Evolutionary conservation across 2,113 vertebrate genomes (phyloP), one percentile per base, ranked within the genome.

Genomic region (Pygoscelis adeliae): DNA sequence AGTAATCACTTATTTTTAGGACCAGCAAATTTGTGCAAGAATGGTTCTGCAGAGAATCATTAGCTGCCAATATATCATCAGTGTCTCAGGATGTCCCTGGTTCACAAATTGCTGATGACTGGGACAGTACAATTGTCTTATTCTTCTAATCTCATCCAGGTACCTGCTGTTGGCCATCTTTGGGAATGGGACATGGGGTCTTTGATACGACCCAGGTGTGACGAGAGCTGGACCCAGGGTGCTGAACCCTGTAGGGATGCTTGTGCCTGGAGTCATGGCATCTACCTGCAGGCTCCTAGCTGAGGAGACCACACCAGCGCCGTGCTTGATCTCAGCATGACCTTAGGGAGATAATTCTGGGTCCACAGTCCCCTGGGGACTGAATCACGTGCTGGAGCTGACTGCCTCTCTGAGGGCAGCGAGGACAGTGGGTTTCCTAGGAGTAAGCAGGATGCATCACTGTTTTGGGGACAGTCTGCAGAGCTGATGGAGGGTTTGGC

Each of bases 1-100:
- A 72, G 44, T 87, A 83, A 85, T 79, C 30, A 79, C 56, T 61
- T 94, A 47, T 59, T 93, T 95, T 91, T 93, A 83, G 44, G 65
- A 90, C 71, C 69, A 91, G 20, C 11, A 89, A 82, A 95, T 84
- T 47, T 42, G 10, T 67, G 49, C 36, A 93, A 58, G 73, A 95
- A 71, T 20, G 6, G 13, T 56, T 76, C 65, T 82, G 40, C 2
- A 1, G 81, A 89, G 89, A 84, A 71, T 34, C 13, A 25, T 84
- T 83, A 70, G 30, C 19, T 0, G 1, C 17, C 18, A 18, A 29
- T 61, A 44, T 14, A 90, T 36, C 25, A 49, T 61, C 22, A 18
- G 18, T 72, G 19, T 42, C 21, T 91, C 21, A 14, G 52, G 38
- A 36, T 49, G 26, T n/a, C 14, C 52, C 36, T 72, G 15, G 16